Evolutionary conservation across 2,797 vertebrate genomes (phyloP), one percentile per base, ranked within the genome.

Genomic region (Leptatherina wallacei): DNA sequence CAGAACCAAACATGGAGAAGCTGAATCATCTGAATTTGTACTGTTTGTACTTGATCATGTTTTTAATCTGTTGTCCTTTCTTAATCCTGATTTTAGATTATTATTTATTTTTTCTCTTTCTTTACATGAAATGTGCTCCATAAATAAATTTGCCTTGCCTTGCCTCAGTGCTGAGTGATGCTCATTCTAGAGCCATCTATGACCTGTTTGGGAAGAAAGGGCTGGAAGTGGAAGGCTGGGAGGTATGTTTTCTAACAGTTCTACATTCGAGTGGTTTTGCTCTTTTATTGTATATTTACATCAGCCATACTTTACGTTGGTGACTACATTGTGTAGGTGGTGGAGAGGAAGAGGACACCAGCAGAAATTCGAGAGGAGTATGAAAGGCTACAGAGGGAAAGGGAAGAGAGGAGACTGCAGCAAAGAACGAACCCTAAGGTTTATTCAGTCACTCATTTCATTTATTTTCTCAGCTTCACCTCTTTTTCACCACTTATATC

Each of bases 361-460:
- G 96, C 96, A 8, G 98, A 99, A 90, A 99, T 99, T 78, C 93
- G 96, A 76, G 98, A 99, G 82, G 98, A 99, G 85, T 99, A 98
- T 54, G 97, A 99, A 86, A 95, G 96, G 44, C 92, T 99, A 82
- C 97, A 98, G 90, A 94, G 95, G 66, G 98, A 99, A 79, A 92
- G 97, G 80, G 98, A 99, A 47, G 98, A 99, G 83, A 94, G 97
- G 82, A 89, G 97, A 38, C 94, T 99, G 68, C 98, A 99, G 85
- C 98, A 99, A 89, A 94, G 98, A 90, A 99, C 98, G 44, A 99
- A 99, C 79, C 98, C 98, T 63, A 99, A 99, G 97, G 98, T 99
- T 87, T 77, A 36, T 14, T 56, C 27, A 51, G 6, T 69, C 69
- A 64, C 60, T 24, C 18, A 52, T 22, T 12, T 22, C 29, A 27